Evolutionary conservation across 1,140 invertebrate genomes (phyloP), one percentile per base, ranked within the genome.

Genomic region (Megathymus violae): DNA sequence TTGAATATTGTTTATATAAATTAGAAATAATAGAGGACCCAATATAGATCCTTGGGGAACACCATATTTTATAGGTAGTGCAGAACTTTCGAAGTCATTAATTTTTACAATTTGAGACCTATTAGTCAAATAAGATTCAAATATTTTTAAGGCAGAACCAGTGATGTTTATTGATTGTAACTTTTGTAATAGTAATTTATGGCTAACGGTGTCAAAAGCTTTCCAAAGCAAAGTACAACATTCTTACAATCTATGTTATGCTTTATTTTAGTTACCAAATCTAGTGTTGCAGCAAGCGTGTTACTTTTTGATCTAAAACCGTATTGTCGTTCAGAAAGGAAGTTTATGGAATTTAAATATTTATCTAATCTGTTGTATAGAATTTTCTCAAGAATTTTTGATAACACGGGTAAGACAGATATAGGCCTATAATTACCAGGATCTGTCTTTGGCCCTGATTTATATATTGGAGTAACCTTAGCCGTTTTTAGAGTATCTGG

Each of bases 401-500:
- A 64, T 31, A 64, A 19, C 4, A 56, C 44, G 4, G 62, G 62
- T n/a, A 64, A 36, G 0, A 64, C 51, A 0, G 62, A 64, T 15
- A 64, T 64, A 14, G 52, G 62, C 2, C 62, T 43, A 22, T 58
- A 64, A 15, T 64, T 64, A 0, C 44, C 51, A 0, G 51, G 44
- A 10, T 64, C 51, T 3, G 34, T 31, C 54, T 47, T 64, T 1
- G 44, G 19, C 1, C 62, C 62, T 9, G 44, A 41, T 43, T 64
- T 64, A 16, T 50, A 6, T 3, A 64, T 58, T 13, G 62, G 62
- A 5, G 43, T 58, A 1, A 64, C 51, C 22, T 58, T 64, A n/a
- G 52, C 62, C n/a, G 47, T 10, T 58, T 64, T 64, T 31, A 64
- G 14, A 7, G 41, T 34, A 22, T 64, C 51, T n/a, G 62, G 67